phyloP scores from a whole-genome alignment of 2,888 invertebrate species.

The Copidosoma aretas region DNA sequence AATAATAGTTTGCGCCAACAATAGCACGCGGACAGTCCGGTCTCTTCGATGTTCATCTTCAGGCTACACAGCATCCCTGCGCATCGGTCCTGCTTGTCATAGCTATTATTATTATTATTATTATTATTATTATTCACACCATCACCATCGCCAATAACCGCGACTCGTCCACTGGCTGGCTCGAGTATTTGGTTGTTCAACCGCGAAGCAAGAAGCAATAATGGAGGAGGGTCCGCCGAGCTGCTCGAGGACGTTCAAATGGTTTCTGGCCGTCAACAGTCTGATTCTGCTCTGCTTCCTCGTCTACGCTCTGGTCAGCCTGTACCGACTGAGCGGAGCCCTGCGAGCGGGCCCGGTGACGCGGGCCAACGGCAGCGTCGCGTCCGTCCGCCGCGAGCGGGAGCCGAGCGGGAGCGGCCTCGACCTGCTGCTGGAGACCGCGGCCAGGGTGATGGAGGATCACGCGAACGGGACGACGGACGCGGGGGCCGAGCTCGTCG shows the following conservation, averaged over 20 bases:
- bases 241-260: conserved; percentile 20
- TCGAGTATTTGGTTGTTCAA: too few species aligned
- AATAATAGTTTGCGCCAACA: too few species aligned
- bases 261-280: conserved; percentile 23
- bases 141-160: too few species aligned
- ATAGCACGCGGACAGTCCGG: too few species aligned
- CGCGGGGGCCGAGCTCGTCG: background rate
- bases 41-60: too few species aligned
- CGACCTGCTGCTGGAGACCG: conserved; percentile 15
- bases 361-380: too few species aligned
- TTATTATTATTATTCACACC: too few species aligned
- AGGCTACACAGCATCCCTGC: too few species aligned
- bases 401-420: conserved; percentile 2
- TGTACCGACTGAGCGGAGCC: conserved; percentile 24
- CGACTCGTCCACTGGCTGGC: too few species aligned
- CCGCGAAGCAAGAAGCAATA: too few species aligned
- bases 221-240: background rate
- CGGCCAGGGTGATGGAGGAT: conserved; percentile 7
- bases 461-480: background rate
- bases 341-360: conserved; percentile 13
- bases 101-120: too few species aligned
- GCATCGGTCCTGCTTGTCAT: too few species aligned
- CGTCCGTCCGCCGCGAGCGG: background rate
- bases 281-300: conserved; percentile 24
- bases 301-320: conserved; percentile 27